These are phyloP conservation scores for Dynastes grantii DNA, from an alignment of 2,888 invertebrate genomes.

Conservation along the genomic window DNA sequence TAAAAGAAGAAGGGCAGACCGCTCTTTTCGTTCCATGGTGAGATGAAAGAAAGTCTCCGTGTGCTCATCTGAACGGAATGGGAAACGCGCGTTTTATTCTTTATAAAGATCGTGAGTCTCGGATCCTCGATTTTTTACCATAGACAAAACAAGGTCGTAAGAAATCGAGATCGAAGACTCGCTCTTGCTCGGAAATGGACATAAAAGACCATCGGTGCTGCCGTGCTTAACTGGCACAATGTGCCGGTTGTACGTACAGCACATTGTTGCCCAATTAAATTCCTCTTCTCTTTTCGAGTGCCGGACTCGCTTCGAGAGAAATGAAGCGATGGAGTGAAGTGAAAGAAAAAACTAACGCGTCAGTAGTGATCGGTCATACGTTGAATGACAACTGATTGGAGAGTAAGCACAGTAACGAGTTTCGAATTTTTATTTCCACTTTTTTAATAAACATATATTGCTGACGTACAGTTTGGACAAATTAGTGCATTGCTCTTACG, in stretches of 20 bases:
- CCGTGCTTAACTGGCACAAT: slow-evolving; percentile 36
- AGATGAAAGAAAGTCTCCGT: slow-evolving; percentile 44
- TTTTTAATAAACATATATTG: slow-evolving; percentile 23
- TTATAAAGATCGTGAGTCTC: slow-evolving; percentile 47
- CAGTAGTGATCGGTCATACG: slow-evolving; percentile 37
- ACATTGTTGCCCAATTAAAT: slow-evolving; percentile 42
- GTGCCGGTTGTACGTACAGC: slow-evolving; percentile 14
- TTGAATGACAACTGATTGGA: slow-evolving; percentile 40
- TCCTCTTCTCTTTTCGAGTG: slow-evolving; percentile 39
- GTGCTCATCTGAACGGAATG: slow-evolving; percentile 33
- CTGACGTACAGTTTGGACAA: neutral
- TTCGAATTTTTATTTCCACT: neutral
- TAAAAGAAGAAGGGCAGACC: slow-evolving; percentile 12
- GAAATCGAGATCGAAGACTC: slow-evolving; percentile 53
- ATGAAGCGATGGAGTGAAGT: slow-evolving; percentile 39
- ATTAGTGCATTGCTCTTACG: neutral
- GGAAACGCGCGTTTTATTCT: slow-evolving; percentile 40
- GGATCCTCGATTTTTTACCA: slow-evolving; percentile 45
- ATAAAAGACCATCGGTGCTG: slow-evolving; percentile 20
- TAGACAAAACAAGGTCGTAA: slow-evolving; percentile 52
- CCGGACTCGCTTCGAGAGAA: slow-evolving; percentile 17
- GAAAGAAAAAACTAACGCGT: slow-evolving; percentile 32
- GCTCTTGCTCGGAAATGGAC: slow-evolving; percentile 41
- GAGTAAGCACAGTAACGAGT: slow-evolving; percentile 31
- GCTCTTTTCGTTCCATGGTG: slow-evolving; percentile 27